Evolutionary conservation across 2,888 invertebrate genomes (phyloP), one percentile per base, ranked within the genome.

Genomic region (Meliscaeva auricollis): DNA sequence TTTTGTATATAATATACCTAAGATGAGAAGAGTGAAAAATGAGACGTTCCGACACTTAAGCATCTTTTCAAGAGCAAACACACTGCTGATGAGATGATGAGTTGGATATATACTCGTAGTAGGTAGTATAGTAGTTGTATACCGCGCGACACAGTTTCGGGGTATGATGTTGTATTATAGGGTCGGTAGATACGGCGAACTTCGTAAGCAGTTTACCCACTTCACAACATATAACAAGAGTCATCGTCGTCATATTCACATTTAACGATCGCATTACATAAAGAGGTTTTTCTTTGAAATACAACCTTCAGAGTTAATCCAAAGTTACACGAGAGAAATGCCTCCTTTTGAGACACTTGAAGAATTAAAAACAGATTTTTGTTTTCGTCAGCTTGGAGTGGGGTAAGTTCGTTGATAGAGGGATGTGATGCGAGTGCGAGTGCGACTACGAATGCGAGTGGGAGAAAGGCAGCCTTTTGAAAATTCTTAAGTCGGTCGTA

Each of bases 11-110:
- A 52, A 58, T 38, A 75, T 69, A n/a, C n/a, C n/a, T n/a, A 48
- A 83, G 79, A 35, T 80, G 70, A 26, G 44, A 72, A 72, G 35
- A 66, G 84, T 84, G 84, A 80, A 84, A 84, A 80, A 84, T 84
- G 84, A 80, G 84, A 84, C 80, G 80, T 72, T 84, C 80, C 80
- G 70, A 68, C 80, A 80, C 84, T 84, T 84, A 75, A 80, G 75
- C 75, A 84, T 84, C 66, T 70, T 76, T 72, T 60, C 70, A 84
- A 84, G 80, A 70, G 75, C 70, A 66, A 52, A 79, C 56, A 54
- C 69, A 38, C 50, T 38, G 56, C 41, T 38, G 46, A 32, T 44
- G 76, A 69, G 44, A 66, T 66, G 66, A 66, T 50, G 66, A 66
- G 66, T 66, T 32, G 50, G n/a, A 46, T 11, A 15, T n/a, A 38